A percentile compares a stretch with the other conserved stretches of the same genome.
Evolutionary conservation across 92 coral and sea anemone species (phyloP).

Genomic region (Zoanthus gigantus): DNA sequence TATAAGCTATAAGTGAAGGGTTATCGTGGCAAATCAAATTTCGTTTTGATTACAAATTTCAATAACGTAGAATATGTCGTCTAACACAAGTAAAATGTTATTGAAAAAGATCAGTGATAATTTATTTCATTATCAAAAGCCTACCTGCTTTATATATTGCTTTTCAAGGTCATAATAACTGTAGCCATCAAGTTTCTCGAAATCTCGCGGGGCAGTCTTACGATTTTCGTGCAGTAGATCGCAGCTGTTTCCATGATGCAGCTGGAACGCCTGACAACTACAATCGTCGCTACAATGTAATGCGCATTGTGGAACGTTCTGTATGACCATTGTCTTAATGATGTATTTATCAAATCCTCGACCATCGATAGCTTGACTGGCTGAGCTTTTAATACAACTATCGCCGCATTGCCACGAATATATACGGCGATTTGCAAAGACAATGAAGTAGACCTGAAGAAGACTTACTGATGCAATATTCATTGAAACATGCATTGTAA

Average conservation of each 20-base stretch:
- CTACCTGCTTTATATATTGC: background rate
- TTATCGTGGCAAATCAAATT: too few relatives aligned
- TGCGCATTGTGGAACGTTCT: background rate
- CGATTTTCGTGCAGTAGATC: slow-evolving; percentile 10
- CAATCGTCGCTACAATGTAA: background rate
- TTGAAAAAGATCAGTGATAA: too few relatives aligned
- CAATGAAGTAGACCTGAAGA: background rate
- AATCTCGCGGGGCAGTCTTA: background rate
- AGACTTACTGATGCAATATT: background rate
- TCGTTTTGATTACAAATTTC: too few relatives aligned
- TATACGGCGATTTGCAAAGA: background rate
- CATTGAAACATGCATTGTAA: background rate
- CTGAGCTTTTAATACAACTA: background rate
- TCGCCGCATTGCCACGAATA: slow-evolving; percentile 7
- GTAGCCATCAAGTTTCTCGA: background rate
- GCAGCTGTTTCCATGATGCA: background rate
- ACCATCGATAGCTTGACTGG: background rate
- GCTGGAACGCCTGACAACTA: slow-evolving; percentile 34
- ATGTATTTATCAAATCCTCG: slow-evolving; percentile 26
- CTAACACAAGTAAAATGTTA: too few relatives aligned
- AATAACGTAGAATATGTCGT: too few relatives aligned
- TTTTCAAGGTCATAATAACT: slow-evolving; percentile 10
- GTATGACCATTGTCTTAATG: background rate
- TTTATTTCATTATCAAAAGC: too few relatives aligned
- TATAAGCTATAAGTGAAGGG: too few relatives aligned